These are phyloP conservation scores for Timema podura DNA, from an alignment of 2,888 invertebrate species.

Conservation along the genomic window DNA sequence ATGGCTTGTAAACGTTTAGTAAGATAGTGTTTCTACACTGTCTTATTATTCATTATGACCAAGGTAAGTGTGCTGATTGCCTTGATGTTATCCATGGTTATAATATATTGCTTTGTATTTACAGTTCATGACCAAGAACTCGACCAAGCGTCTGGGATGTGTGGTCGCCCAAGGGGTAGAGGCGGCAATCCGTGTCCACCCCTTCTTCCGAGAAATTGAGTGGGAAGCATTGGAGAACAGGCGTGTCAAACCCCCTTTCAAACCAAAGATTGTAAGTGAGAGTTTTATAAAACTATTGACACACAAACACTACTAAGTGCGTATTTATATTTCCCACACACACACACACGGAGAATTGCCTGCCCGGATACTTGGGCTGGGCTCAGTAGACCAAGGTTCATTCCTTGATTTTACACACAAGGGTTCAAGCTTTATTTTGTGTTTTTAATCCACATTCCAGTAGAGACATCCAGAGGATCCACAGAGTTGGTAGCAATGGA, in stretches of 20 bases:
- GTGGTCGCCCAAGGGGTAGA: conserved; percentile 66
- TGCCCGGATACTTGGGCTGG: too few relatives aligned
- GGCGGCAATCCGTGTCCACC: conserved; percentile 83
- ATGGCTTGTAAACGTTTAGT: too few relatives aligned
- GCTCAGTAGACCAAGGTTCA: too few relatives aligned
- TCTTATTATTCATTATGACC: conserved; percentile 5
- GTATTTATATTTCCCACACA: not conserved
- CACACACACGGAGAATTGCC: not conserved
- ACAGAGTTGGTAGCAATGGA: too few relatives aligned
- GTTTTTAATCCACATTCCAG: too few relatives aligned
- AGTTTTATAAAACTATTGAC: not conserved
- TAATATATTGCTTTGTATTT: conserved; percentile 27
- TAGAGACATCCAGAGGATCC: too few relatives aligned
- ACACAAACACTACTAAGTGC: not conserved
- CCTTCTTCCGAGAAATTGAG: conserved; percentile 92
- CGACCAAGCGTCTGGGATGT: conserved; percentile 90
- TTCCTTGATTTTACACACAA: too few relatives aligned
- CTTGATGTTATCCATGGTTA: not conserved
- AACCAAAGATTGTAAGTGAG: conserved; percentile 88
- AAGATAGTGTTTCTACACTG: not conserved
- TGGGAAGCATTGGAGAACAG: conserved; percentile 93
- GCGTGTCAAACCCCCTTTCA: conserved; percentile 93
- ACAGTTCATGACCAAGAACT: conserved; percentile 96
- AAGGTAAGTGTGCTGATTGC: conserved; percentile 18
- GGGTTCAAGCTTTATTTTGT: too few relatives aligned